phyloP scores from a whole-genome alignment of 1,140 invertebrate genomes.

The Mercenaria mercenaria region DNA sequence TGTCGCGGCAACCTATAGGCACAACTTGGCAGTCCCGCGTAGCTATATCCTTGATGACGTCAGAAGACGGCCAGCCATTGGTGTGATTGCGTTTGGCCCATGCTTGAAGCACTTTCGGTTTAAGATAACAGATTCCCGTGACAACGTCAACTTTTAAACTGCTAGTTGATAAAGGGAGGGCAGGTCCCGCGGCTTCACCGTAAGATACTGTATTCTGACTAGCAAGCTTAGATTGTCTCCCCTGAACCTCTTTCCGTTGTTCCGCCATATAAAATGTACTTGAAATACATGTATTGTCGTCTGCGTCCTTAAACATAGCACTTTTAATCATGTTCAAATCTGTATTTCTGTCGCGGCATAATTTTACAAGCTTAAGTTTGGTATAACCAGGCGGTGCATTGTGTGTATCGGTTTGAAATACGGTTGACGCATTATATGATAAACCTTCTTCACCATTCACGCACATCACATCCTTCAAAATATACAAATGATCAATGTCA shows the following conservation, averaged over 20 bases:
- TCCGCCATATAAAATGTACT: neutral
- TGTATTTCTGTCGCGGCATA: neutral
- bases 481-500: slow-evolving; percentile 28
- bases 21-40: neutral
- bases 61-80: neutral
- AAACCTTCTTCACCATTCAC: too few relatives aligned
- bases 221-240: neutral
- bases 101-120: neutral
- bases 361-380: neutral
- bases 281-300: neutral
- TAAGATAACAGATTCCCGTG: neutral
- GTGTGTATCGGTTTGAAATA: neutral
- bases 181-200: neutral
- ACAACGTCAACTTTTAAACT: neutral
- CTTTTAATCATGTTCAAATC: neutral
- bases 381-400: neutral
- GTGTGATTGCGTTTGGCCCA: neutral
- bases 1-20: neutral
- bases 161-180: neutral
- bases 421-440: neutral
- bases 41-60: neutral
- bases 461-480: neutral
- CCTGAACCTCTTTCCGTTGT: neutral
- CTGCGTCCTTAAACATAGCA: neutral
- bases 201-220: neutral